Percentiles rank a stretch among this genome's conserved stretches.
Conservation (phyloP, 2,113 vertebrate species). For the Platysteira castanea region DNA sequence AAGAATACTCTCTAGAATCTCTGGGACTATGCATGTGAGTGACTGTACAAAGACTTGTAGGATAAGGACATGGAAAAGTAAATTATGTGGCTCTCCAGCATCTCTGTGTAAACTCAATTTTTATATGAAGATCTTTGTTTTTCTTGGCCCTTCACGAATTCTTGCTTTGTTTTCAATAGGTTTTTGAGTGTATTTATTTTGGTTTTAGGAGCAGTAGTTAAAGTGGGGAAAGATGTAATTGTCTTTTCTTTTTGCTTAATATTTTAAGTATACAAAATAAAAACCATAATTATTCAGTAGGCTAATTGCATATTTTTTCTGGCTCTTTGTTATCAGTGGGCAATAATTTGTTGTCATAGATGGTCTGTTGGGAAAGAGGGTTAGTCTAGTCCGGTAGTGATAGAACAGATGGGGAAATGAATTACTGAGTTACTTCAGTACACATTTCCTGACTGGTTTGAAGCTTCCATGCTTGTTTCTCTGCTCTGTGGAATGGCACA, state of each 20-base stretch:
- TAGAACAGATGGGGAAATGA: neutral
- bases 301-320: constrained; percentile 35
- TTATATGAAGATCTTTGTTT: constrained; percentile 29
- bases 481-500: neutral
- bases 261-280: constrained; percentile 27
- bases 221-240: constrained; percentile 22
- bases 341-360: constrained; percentile 30
- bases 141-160: constrained; percentile 1
- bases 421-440: neutral
- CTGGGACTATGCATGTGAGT: neutral
- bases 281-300: constrained; percentile 10
- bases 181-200: constrained; percentile 47
- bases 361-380: neutral
- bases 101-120: constrained; percentile 16
- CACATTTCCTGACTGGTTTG: neutral
- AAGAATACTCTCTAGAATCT: neutral
- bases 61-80: constrained; percentile 20
- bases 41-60: neutral
- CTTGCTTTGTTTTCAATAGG: constrained; percentile 19
- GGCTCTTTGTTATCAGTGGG: neutral
- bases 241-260: constrained; percentile 20
- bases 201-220: constrained; percentile 9
- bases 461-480: neutral
- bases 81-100: neutral
- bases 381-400: neutral